phyloP scores from a whole-genome alignment of 2,888 invertebrate genomes.

The Sicus ferrugineus region DNA sequence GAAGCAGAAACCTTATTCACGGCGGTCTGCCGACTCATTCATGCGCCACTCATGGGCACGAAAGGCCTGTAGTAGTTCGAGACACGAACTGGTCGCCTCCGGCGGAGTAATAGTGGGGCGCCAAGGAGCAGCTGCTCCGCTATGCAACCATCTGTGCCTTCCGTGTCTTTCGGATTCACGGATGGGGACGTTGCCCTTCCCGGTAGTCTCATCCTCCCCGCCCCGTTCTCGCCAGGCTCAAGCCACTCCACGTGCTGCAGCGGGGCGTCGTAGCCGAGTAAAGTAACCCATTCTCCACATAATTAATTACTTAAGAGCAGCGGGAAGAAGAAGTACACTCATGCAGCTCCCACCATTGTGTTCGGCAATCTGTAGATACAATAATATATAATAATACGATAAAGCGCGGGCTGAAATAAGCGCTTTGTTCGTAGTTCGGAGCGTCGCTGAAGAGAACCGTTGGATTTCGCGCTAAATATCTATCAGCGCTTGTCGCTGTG shows the following conservation, averaged over 20 bases:
- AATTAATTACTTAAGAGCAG: not conserved
- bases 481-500: not conserved
- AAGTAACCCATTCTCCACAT: not conserved
- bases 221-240: no score
- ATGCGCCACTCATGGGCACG: no score
- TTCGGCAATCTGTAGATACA: not conserved
- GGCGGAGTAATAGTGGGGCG: no score
- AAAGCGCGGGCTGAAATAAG: no score
- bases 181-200: slow-evolving; percentile 23
- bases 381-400: not conserved
- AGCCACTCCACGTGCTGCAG: not conserved
- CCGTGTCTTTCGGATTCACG: not conserved
- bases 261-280: not conserved
- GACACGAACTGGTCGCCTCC: no score
- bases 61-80: no score
- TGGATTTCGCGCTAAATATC: not conserved
- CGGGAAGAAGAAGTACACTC: not conserved
- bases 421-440: not conserved
- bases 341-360: not conserved
- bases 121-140: no score
- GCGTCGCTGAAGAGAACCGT: not conserved
- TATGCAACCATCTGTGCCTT: slow-evolving; percentile 25
- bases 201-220: not conserved
- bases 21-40: not conserved
- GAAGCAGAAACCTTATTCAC: not conserved